These are phyloP conservation scores for Leptarthrus brevirostris DNA, from an alignment of 2,888 invertebrate genomes.

Conservation along the genomic window DNA sequence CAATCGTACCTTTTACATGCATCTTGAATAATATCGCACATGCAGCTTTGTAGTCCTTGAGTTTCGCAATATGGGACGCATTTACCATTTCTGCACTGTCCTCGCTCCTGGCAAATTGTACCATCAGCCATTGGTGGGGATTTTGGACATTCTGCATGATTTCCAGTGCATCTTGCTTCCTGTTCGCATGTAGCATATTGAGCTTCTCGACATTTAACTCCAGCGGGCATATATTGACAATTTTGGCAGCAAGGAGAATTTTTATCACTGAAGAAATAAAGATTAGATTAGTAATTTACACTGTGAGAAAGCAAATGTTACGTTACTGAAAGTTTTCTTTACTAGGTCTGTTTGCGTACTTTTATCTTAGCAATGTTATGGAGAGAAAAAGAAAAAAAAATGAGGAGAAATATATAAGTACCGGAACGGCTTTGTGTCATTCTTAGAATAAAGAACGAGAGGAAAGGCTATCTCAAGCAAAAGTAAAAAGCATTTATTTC, in stretches of 20 bases:
- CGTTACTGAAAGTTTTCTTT: no score
- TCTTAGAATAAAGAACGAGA: no score
- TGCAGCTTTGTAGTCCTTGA: constrained; percentile 91
- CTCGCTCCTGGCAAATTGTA: constrained; percentile 90
- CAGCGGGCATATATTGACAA: constrained; percentile 86
- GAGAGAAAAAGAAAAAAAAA: no score
- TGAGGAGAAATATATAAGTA: no score
- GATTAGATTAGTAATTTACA: no score
- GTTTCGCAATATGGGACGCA: constrained; percentile 97
- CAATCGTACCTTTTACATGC: constrained; percentile 81
- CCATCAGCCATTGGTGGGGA: constrained; percentile 78
- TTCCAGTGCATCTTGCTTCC: constrained; percentile 89
- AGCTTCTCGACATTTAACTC: constrained; percentile 89
- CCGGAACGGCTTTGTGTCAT: no score
- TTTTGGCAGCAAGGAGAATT: constrained; percentile 96
- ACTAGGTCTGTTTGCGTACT: no score
- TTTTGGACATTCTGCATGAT: constrained; percentile 82
- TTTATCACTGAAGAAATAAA: constrained; percentile 79
- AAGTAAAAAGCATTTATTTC: no score
- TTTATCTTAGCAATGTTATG: no score
- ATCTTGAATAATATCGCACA: constrained; percentile 93
- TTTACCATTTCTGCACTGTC: constrained; percentile 89
- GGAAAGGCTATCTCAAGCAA: no score
- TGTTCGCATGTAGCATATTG: constrained; percentile 93
- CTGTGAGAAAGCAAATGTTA: no score